A percentile compares a stretch with the other conserved stretches of the same genome.
These are phyloP conservation scores for Eupithecia vulgata DNA, from an alignment of 2,888 invertebrate genomes.

Conservation along the genomic window DNA sequence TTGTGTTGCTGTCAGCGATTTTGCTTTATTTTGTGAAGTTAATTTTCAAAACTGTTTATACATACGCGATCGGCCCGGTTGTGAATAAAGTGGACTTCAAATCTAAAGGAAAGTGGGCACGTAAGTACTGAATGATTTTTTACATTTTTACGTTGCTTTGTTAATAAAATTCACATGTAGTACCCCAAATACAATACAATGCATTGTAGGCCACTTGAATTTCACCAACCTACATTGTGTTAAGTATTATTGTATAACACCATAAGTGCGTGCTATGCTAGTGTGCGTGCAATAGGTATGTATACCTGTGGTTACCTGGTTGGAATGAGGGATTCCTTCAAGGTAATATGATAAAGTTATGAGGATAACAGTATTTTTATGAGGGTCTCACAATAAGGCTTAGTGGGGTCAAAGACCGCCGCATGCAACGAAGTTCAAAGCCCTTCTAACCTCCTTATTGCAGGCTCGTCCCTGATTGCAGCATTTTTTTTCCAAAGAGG, in stretches of 20 bases:
- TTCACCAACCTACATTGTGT: neutral
- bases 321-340: neutral
- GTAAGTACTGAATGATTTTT: constrained; percentile 80
- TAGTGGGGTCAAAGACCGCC: neutral
- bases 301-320: neutral
- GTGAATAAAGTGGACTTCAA: constrained; percentile 86
- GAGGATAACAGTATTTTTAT: neutral
- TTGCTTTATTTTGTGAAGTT: constrained; percentile 58
- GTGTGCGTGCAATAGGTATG: neutral
- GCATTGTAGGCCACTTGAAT: neutral
- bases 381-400: neutral
- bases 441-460: neutral
- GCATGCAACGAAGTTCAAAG: neutral
- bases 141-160: neutral
- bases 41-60: constrained; percentile 60
- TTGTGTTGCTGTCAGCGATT: constrained; percentile 69
- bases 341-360: neutral
- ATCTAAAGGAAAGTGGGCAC: constrained; percentile 91
- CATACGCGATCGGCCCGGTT: constrained; percentile 80
- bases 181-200: neutral
- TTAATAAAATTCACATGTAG: neutral
- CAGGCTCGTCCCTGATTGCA: too few species aligned
- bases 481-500: neutral
- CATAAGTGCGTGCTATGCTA: neutral
- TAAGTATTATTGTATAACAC: neutral